Conservation (phyloP, 2,113 vertebrate species). For the Paedocypris sp. region DNA sequence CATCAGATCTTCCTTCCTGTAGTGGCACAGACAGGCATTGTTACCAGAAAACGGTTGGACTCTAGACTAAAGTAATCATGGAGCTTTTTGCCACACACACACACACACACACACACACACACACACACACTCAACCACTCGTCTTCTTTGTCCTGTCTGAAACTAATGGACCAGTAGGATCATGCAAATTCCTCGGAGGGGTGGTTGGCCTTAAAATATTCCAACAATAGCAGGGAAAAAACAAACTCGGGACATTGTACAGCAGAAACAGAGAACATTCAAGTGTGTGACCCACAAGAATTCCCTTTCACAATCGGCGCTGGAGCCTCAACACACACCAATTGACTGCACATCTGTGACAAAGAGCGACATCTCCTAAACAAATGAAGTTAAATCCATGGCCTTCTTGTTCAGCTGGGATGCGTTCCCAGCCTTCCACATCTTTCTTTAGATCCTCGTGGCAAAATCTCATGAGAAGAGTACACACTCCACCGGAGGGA, state of each 20-base stretch:
- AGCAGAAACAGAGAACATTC: not conserved
- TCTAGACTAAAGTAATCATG: not conserved
- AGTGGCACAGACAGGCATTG: constrained; percentile 34
- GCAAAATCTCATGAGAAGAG: constrained; percentile 21
- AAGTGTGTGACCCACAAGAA: not conserved
- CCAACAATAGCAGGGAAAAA: constrained; percentile 4
- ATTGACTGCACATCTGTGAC: not conserved
- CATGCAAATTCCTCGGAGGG: constrained; percentile 32
- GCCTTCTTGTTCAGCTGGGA: constrained; percentile 9
- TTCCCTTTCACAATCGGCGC: not conserved
- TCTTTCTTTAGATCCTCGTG: constrained; percentile 35
- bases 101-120: constrained; percentile 17
- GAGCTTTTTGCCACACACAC: not conserved
- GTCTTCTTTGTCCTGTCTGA: constrained; percentile 12
- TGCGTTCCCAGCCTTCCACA: constrained; percentile 25
- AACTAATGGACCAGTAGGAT: constrained; percentile 26
- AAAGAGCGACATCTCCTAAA: constrained; percentile 1
- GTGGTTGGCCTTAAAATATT: constrained; percentile 14
- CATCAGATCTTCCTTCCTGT: constrained; percentile 24
- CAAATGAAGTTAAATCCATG: not conserved
- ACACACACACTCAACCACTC: not conserved
- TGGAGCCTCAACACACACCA: not conserved
- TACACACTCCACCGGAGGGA: constrained; percentile 26
- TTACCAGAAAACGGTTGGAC: constrained; percentile 29
- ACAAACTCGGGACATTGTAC: not conserved